Evolutionary conservation across 2,888 invertebrate species (phyloP).

Genomic region (Calephelis perditalis): DNA sequence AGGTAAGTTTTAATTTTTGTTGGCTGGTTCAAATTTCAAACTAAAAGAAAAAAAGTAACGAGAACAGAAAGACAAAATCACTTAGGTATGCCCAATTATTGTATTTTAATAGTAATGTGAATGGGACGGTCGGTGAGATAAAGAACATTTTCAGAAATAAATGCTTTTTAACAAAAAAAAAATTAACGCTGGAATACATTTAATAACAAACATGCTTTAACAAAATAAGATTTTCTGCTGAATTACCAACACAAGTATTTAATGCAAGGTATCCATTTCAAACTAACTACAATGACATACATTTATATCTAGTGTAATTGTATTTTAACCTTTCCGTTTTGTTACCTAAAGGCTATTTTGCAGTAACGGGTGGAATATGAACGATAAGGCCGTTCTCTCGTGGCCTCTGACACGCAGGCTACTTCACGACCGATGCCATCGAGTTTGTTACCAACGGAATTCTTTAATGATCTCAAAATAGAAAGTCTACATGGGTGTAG

Average conservation of each 20-base stretch:
- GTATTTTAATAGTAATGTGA: too few relatives aligned
- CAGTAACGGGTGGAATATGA: not conserved
- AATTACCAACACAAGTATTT: not conserved
- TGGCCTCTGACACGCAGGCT: constrained; percentile 16
- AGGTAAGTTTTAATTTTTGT: too few relatives aligned
- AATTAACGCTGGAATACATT: too few relatives aligned
- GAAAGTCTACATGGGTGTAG: not conserved
- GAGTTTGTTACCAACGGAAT: constrained; percentile 16
- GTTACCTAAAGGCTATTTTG: not conserved
- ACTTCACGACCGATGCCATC: constrained; percentile 12
- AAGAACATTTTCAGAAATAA: too few relatives aligned
- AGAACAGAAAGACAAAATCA: too few relatives aligned
- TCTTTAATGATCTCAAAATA: constrained; percentile 32
- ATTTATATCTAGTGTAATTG: not conserved
- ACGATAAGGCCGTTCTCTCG: constrained; percentile 9
- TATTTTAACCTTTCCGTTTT: not conserved
- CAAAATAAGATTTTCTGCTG: not conserved
- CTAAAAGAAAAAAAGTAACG: too few relatives aligned
- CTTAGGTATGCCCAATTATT: too few relatives aligned
- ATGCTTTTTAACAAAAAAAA: too few relatives aligned
- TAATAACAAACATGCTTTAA: too few relatives aligned
- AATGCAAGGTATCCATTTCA: constrained; percentile 8
- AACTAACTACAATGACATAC: constrained; percentile 2
- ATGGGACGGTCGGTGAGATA: too few relatives aligned
- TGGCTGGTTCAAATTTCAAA: too few relatives aligned